A percentile compares a stretch with the other conserved stretches of the same genome.
Conservation (phyloP, 2,113 vertebrate species). For the Malurus elegans region DNA sequence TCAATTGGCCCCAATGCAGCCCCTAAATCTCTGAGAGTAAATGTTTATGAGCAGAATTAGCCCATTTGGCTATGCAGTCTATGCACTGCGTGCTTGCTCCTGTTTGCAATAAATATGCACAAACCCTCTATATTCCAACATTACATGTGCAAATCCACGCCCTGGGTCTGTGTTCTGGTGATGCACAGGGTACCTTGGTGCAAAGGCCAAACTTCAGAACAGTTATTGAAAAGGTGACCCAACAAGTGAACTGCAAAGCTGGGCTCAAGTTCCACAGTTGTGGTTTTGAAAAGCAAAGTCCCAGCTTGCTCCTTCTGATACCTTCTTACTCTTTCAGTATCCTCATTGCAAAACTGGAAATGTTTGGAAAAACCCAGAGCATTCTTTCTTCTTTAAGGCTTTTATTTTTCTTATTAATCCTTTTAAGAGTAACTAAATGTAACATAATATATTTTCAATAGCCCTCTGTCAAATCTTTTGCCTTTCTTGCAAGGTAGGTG, state of each 20-base stretch:
- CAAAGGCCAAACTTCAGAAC: background rate
- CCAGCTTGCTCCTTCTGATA: background rate
- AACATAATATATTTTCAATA: background rate
- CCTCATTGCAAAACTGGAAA: background rate
- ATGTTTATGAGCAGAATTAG: background rate
- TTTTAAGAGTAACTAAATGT: background rate
- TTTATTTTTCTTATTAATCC: background rate
- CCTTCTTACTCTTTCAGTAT: background rate
- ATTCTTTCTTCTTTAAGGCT: background rate
- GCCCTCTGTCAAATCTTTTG: background rate
- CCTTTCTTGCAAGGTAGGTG: background rate
- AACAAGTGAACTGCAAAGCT: background rate
- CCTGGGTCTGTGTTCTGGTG: background rate
- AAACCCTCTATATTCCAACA: background rate
- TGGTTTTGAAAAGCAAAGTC: background rate
- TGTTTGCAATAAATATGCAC: background rate
- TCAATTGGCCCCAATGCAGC: background rate
- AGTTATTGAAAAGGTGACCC: background rate
- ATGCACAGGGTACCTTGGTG: accelerated
- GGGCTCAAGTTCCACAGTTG: background rate
- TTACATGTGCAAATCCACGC: background rate
- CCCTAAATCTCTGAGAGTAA: background rate
- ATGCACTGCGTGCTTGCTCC: background rate
- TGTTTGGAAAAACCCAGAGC: background rate
- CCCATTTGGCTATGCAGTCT: background rate